These are phyloP conservation scores for Lepidocolaptes lacrymiger DNA, from an alignment of 2,797 vertebrate species.

Conservation along the genomic window DNA sequence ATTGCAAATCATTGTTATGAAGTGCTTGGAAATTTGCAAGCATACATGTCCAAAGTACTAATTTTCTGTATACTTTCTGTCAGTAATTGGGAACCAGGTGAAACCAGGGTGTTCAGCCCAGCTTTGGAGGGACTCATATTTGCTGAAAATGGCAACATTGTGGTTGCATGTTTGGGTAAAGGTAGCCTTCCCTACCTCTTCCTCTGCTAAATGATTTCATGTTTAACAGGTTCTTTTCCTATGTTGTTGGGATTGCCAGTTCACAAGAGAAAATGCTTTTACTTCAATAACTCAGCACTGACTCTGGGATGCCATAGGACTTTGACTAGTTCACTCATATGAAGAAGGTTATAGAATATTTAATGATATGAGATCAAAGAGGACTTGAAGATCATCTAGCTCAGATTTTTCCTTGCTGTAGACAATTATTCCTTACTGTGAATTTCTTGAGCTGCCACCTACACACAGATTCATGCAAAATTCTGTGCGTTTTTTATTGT, in stretches of 20 bases:
- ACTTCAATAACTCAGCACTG: background rate
- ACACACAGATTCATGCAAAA: conserved; percentile 51
- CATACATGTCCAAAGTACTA: background rate
- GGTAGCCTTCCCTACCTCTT: background rate
- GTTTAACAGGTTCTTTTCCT: background rate
- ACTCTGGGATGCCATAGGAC: background rate
- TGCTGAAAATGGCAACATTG: background rate
- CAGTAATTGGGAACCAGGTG: background rate
- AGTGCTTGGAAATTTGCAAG: conserved; percentile 7
- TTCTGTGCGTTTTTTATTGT: conserved; percentile 48
- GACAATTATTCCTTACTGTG: conserved; percentile 46
- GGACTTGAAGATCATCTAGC: background rate
- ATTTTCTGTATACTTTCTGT: background rate
- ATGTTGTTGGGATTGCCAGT: background rate
- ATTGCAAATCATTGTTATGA: background rate
- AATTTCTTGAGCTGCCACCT: conserved; percentile 66
- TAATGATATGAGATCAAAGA: background rate
- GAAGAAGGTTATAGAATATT: background rate
- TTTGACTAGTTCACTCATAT: background rate
- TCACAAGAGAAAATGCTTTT: background rate
- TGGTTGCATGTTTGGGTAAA: background rate
- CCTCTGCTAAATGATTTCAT: background rate
- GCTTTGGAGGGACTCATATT: background rate
- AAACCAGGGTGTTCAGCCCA: background rate
- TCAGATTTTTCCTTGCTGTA: conserved; percentile 40